Percentiles rank a stretch among this genome's conserved stretches.
phyloP scores from a whole-genome alignment of 2,113 vertebrate species.

The Tachycineta bicolor region DNA sequence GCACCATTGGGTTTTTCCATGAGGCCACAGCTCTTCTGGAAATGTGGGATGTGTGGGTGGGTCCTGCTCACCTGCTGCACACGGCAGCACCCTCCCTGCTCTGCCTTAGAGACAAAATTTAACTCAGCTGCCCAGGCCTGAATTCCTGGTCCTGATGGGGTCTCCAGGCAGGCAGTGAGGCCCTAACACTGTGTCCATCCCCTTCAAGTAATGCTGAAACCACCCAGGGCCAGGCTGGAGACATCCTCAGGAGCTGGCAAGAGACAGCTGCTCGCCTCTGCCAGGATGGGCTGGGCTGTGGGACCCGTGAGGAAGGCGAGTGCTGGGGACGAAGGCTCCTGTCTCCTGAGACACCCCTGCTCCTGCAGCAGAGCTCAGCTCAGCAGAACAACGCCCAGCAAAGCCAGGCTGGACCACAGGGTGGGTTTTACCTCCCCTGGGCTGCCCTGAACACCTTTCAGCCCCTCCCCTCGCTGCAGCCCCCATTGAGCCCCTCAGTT shows the following conservation, averaged over 20 bases:
- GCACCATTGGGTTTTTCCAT: not conserved
- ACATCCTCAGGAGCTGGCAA: not conserved
- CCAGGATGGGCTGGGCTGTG: not conserved
- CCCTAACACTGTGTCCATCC: not conserved
- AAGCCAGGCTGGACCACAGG: not conserved
- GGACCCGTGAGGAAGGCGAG: not conserved
- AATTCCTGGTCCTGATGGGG: not conserved
- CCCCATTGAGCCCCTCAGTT: not conserved
- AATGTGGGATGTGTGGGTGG: not conserved
- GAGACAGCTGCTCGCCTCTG: not conserved
- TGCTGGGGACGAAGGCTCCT: not conserved
- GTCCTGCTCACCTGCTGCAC: not conserved
- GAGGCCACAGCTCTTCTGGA: not conserved
- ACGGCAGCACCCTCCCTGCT: not conserved
- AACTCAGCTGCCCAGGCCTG: not conserved
- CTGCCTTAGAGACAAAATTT: not conserved
- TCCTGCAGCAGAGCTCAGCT: not conserved
- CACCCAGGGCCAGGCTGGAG: not conserved
- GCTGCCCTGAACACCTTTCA: not conserved
- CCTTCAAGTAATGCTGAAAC: not conserved
- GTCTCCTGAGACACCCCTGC: not conserved
- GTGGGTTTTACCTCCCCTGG: accelerated
- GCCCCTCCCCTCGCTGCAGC: not conserved
- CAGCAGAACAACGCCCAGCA: not conserved
- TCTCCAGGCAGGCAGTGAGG: not conserved